These are phyloP conservation scores for Lamellibrachia satsuma DNA, from an alignment of 2,888 invertebrate genomes.

Conservation along the genomic window DNA sequence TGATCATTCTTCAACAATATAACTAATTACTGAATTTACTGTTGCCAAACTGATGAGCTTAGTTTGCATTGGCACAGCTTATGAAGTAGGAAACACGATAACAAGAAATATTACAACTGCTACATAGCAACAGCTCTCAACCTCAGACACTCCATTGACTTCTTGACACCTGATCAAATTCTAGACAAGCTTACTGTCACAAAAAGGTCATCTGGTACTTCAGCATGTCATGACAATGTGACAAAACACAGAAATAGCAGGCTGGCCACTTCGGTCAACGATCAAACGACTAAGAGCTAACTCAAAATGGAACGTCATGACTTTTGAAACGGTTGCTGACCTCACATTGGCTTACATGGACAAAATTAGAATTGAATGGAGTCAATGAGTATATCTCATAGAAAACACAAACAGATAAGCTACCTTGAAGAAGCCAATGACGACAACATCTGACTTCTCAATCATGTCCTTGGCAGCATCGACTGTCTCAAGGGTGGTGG, in stretches of 20 bases:
- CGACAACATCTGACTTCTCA: conserved; percentile 81
- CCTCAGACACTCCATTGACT: too few relatives aligned
- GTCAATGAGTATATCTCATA: too few relatives aligned
- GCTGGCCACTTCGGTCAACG: neutral
- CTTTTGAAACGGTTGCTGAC: neutral
- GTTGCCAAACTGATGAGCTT: neutral
- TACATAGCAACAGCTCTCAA: too few relatives aligned
- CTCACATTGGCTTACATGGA: too few relatives aligned
- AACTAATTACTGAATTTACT: neutral
- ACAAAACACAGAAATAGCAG: neutral
- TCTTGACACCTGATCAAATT: too few relatives aligned
- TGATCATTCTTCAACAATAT: neutral
- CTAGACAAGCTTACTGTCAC: neutral
- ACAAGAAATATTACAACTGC: too few relatives aligned
- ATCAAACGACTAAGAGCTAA: neutral
- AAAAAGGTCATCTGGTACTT: neutral
- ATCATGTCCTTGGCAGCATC: conserved; percentile 82
- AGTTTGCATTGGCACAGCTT: neutral
- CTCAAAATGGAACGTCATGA: neutral
- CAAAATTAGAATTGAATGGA: too few relatives aligned
- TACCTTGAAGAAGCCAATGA: conserved; percentile 72
- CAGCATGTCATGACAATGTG: neutral
- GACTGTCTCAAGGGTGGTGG: conserved; percentile 79
- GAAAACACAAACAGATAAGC: neutral
- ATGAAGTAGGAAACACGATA: neutral